Base-by-base conservation (phyloP, 1,140 invertebrate species). In the Bombyx mandarina region DNA sequence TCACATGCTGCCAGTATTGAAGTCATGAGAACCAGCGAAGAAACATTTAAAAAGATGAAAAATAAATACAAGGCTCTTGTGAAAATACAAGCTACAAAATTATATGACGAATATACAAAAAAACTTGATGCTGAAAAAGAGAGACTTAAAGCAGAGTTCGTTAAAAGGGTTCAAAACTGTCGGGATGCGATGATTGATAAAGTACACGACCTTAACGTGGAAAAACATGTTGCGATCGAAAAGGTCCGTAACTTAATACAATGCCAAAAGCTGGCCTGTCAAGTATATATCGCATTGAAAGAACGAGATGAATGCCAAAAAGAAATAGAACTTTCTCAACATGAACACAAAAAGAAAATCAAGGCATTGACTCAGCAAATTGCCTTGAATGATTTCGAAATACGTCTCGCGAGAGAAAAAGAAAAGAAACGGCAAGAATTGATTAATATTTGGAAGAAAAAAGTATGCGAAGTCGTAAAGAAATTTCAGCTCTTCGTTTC, bases 201-300 rank as follows among this genome's bases (percentile, higher is more conserved):
- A 59, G 54, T 82, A 26, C 82, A 85, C 54, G 77, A 82, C 52
- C 73, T 82, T 42, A 79, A 78, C 51, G 52, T 79, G 4, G 83
- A 86, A 56, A 86, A 86, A 61, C 76, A 81, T 60, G 54, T 67
- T 18, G 74, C 75, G 26, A 65, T 81, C 55, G 80, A 85, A 58
- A 86, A 76, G 53, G 52, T 81, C 8, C 61, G 80, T 52, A 54
- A 73, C 5, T 56, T 77, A 6, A 57, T 85, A 7, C 70, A 84
- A 64, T 81, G 74, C 58, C 75, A 81, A 57, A 86, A 79, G 48
- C 60, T 86, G 35, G 81, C 81, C 42, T 86, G 83, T 63, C 79
- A 80, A 71, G 70, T 84, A 9, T 86, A 86, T 49, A 77, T 86
- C 6, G 77, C 81, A 7, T 52, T 84, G 22, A 84, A 82, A 64